Base-by-base conservation (phyloP, 2,113 vertebrate genomes). In the Tychaedon coryphoeus region DNA sequence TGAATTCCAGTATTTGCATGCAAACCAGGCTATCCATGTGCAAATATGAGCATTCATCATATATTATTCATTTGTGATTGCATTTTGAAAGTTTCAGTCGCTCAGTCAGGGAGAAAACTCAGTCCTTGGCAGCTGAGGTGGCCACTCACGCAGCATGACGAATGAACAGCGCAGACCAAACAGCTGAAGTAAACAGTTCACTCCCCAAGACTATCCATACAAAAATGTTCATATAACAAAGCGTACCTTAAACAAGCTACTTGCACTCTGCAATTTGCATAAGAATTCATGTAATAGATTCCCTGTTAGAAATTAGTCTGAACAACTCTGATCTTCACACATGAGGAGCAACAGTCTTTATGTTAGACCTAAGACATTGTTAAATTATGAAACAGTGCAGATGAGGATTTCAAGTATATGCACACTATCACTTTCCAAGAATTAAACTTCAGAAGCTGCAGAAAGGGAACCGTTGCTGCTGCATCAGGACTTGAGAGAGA, bases 51-150 rank as follows among this genome's bases (percentile, higher is more conserved):
- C 58, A 91, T 92, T 95, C 53, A 47, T 89, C 57, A 95, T 96
- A 83, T 92, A 96, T 94, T 95, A 96, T 94, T 94, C 10, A 97
- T 86, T 92, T 93, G 53, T 94, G 74, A 85, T 81, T 84, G 38
- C 62, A 92, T 92, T 95, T 95, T 64, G 28, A 92, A 96, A 75
- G 80, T 92, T 96, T 84, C 79, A 80, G 71, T 81, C 16, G 5
- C 70, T 88, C 34, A 5, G 45, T 80, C 62, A 56, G 45, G 70
- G 53, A 94, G 40, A 65, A 94, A 92, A 89, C 31, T 87, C 78
- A 87, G 81, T 90, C 56, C 47, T 61, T 26, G 4, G 31, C 82
- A 95, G 71, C 47, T 74, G 65, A 89, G 60, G 71, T 74, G 91
- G 66, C 67, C 91, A 77, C 69, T 89, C 89, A 62, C n/a, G 48